Conservation (phyloP, 2,888 invertebrate species). For the Andrena chrysosceles region DNA sequence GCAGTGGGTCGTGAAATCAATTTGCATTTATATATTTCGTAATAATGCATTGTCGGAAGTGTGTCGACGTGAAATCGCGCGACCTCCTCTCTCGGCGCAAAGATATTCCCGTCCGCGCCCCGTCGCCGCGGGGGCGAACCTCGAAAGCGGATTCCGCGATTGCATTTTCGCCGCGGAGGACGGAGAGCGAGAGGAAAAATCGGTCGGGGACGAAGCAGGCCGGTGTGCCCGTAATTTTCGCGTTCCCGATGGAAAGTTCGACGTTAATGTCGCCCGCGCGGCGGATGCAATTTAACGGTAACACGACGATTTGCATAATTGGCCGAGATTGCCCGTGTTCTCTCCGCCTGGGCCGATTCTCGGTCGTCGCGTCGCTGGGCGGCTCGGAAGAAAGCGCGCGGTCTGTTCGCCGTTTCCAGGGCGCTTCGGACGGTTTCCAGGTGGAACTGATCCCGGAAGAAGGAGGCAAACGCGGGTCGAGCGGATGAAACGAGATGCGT, state of each 20-base stretch:
- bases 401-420: neutral
- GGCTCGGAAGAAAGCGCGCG: slow-evolving; percentile 23
- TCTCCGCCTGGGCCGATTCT: slow-evolving; percentile 39
- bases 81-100: neutral
- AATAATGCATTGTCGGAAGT: too few species aligned
- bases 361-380: slow-evolving; percentile 11
- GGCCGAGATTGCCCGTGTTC: slow-evolving; percentile 69
- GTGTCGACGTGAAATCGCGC: too few species aligned
- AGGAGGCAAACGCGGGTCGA: neutral
- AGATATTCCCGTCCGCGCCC: neutral
- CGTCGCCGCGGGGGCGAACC: neutral
- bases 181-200: slow-evolving; percentile 44
- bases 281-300: slow-evolving; percentile 74
- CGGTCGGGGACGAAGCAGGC: slow-evolving; percentile 9
- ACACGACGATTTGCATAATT: slow-evolving; percentile 78
- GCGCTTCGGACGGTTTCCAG: neutral
- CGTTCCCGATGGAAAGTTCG: slow-evolving; percentile 65
- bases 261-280: slow-evolving; percentile 65
- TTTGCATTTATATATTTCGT: too few species aligned
- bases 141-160: slow-evolving; percentile 20
- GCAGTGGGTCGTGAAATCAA: neutral
- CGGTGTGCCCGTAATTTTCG: slow-evolving; percentile 51
- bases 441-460: slow-evolving; percentile 7
- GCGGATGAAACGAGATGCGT: neutral
- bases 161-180: neutral